Conservation (phyloP, 2,113 vertebrate genomes). For the Willisornis vidua region DNA sequence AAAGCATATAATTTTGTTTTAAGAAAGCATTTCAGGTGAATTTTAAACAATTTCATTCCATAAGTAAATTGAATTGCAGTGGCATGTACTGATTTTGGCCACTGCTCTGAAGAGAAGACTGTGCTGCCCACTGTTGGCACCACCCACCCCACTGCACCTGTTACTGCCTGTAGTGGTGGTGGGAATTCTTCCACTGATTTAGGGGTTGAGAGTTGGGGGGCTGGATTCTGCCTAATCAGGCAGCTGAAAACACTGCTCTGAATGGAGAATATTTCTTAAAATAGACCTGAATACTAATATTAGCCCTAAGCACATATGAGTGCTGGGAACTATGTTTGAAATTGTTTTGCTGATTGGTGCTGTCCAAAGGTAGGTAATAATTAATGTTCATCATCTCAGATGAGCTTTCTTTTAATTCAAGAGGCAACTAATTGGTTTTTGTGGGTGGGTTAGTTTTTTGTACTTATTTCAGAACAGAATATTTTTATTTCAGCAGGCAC, state of each 20-base stretch:
- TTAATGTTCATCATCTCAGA: not conserved
- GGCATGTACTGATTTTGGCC: not conserved
- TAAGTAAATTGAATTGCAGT: not conserved
- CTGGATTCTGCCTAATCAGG: not conserved
- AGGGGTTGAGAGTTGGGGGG: not conserved
- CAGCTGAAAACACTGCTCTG: not conserved
- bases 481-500: not conserved
- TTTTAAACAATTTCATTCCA: not conserved
- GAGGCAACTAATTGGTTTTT: not conserved
- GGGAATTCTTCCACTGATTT: not conserved
- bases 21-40: not conserved
- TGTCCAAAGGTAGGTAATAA: not conserved
- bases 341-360: not conserved
- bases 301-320: not conserved
- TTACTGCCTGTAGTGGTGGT: not conserved
- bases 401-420: not conserved
- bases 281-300: not conserved
- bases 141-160: not conserved
- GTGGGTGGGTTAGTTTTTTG: not conserved
- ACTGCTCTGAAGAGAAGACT: not conserved
- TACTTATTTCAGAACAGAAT: not conserved
- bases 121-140: not conserved
- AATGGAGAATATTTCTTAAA: not conserved
- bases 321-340: not conserved
- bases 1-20: not conserved